Conservation (phyloP, 1,140 invertebrate genomes). For the Dryas iulia region DNA sequence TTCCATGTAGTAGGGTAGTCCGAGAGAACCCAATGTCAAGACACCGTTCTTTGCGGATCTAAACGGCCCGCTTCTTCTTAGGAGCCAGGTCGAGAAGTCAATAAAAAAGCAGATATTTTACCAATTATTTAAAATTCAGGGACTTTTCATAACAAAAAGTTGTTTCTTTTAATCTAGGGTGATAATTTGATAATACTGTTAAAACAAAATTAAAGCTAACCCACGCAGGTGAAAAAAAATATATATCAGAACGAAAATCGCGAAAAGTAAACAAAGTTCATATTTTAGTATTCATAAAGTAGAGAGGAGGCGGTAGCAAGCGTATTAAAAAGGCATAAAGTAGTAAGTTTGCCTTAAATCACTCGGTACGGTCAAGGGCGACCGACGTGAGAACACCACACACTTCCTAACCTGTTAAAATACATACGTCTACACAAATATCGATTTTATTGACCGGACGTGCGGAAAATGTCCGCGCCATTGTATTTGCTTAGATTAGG, state of each 20-base stretch:
- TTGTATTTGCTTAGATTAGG: background rate
- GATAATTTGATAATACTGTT: too few species aligned
- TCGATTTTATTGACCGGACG: constrained; percentile 23
- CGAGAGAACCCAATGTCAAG: too few species aligned
- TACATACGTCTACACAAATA: constrained; percentile 10
- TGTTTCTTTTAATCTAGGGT: too few species aligned
- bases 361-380: constrained; percentile 36
- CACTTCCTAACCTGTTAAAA: constrained; percentile 14
- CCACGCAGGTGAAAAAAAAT: background rate
- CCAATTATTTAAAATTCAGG: too few species aligned
- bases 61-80: too few species aligned
- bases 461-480: background rate
- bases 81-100: too few species aligned
- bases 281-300: background rate
- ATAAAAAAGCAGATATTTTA: too few species aligned
- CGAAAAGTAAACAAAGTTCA: background rate
- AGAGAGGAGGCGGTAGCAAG: constrained; percentile 5
- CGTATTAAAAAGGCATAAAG: constrained; percentile 26
- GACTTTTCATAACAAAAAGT: too few species aligned
- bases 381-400: constrained; percentile 19
- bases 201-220: background rate
- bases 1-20: too few species aligned
- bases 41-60: too few species aligned
- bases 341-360: constrained; percentile 26
- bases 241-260: background rate